A percentile compares a stretch with the other conserved stretches of the same genome.
Conservation (phyloP, 2,113 vertebrate genomes). For the Cheilinus undulatus region DNA sequence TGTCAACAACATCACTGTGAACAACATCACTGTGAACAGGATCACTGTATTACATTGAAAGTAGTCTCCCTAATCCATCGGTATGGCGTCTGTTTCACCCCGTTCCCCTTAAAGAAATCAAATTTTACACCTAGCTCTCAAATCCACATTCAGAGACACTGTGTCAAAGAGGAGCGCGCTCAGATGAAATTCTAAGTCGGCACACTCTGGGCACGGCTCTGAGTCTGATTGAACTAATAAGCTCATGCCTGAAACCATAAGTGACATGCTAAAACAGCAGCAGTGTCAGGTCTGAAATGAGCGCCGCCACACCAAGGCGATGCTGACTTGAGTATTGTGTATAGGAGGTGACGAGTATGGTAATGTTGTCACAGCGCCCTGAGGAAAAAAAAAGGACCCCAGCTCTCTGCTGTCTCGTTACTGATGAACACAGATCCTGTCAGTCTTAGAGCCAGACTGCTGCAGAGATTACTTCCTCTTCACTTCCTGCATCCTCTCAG, state of each 20-base stretch:
- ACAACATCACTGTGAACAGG: conserved; percentile 15
- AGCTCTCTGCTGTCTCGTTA: conserved; percentile 75
- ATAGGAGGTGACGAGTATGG: conserved; percentile 74
- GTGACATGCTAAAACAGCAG: conserved; percentile 74
- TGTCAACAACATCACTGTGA: background rate
- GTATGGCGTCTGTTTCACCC: conserved; percentile 17
- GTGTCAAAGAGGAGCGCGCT: conserved; percentile 38
- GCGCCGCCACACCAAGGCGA: conserved; percentile 60
- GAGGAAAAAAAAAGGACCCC: conserved; percentile 63
- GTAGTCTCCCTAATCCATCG: conserved; percentile 33
- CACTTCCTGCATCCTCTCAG: conserved; percentile 72
- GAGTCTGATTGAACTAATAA: conserved; percentile 79
- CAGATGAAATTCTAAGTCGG: conserved; percentile 71
- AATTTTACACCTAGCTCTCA: conserved; percentile 52
- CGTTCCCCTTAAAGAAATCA: conserved; percentile 43
- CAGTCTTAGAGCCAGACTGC: conserved; percentile 77
- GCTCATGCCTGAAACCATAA: conserved; percentile 74
- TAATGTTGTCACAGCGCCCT: conserved; percentile 77
- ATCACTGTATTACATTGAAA: too few relatives aligned
- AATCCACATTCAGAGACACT: conserved; percentile 49
- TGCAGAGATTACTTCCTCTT: conserved; percentile 80
- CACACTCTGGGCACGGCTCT: conserved; percentile 59
- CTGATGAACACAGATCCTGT: conserved; percentile 78
- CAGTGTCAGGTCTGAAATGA: conserved; percentile 65
- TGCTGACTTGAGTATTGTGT: conserved; percentile 72